Percentiles rank a stretch among this genome's conserved stretches.
Conservation (phyloP, 2,113 vertebrate genomes). For the Holacanthus passer region DNA sequence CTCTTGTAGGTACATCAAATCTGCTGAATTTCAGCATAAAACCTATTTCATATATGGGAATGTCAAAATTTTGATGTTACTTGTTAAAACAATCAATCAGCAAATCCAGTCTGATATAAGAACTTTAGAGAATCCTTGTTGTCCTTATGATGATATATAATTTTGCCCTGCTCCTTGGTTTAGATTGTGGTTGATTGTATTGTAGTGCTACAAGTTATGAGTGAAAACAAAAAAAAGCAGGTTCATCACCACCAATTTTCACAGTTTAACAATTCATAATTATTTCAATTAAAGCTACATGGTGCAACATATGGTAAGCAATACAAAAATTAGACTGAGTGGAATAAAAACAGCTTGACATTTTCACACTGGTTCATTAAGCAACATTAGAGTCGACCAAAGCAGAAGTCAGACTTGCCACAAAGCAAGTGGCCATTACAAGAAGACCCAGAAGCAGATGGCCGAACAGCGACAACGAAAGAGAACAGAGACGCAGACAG, state of each 20-base stretch:
- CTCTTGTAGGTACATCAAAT: too few relatives aligned
- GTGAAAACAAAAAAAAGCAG: too few relatives aligned
- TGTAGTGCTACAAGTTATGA: too few relatives aligned
- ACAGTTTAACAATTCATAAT: too few relatives aligned
- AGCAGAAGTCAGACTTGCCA: not conserved
- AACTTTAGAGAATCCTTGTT: not conserved
- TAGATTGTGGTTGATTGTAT: too few relatives aligned
- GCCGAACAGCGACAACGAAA: not conserved
- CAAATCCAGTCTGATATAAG: not conserved
- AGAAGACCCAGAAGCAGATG: slow-evolving; percentile 31
- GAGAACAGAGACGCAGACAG: slow-evolving; percentile 7
- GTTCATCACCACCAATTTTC: too few relatives aligned
- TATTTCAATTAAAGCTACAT: too few relatives aligned
- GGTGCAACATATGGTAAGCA: too few relatives aligned
- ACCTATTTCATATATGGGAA: too few relatives aligned
- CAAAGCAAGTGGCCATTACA: slow-evolving; percentile 23
- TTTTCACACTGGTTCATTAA: not conserved
- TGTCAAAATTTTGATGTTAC: too few relatives aligned
- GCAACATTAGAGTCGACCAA: not conserved
- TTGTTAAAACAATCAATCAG: too few relatives aligned
- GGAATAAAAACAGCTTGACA: not conserved
- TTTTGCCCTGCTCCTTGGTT: not conserved
- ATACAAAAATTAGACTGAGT: not conserved
- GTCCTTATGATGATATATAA: not conserved
- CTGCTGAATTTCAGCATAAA: too few relatives aligned